Conservation (phyloP, 2,797 vertebrate genomes). For the Hypotaenidia philippensis region DNA sequence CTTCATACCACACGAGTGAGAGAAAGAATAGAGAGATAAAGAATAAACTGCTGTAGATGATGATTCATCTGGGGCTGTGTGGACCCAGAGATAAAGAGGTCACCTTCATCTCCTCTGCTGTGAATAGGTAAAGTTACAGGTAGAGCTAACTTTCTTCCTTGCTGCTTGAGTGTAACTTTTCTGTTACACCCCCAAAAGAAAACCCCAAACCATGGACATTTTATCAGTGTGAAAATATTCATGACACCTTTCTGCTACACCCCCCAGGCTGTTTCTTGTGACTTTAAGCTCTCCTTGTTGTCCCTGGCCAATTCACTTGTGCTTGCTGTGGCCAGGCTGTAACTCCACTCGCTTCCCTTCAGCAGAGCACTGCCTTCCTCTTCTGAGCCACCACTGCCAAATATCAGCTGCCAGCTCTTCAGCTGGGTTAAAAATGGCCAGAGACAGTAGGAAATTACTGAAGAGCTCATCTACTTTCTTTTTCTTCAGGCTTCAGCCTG, state of each 20-base stretch:
- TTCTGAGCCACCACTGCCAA: not conserved
- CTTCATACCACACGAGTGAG: not conserved
- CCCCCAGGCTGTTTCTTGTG: not conserved
- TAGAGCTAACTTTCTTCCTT: not conserved
- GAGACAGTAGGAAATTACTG: not conserved
- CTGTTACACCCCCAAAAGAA: not conserved
- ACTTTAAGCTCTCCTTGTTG: not conserved
- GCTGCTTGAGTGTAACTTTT: not conserved
- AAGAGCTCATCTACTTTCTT: not conserved
- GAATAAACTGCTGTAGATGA: not conserved
- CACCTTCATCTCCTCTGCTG: not conserved
- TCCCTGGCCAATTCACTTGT: not conserved
- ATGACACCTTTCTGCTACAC: not conserved
- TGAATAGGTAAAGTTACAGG: not conserved
- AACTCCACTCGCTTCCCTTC: not conserved
- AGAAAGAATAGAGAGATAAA: not conserved
- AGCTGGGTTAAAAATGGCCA: not conserved
- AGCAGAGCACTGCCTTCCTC: not conserved
- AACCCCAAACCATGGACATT: not conserved
- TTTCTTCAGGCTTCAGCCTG: not conserved
- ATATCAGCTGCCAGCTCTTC: not conserved
- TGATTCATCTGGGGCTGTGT: not conserved
- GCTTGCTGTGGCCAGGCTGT: not conserved
- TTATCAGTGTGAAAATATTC: not conserved
- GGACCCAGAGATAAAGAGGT: not conserved